Base-by-base conservation (phyloP, 2,888 invertebrate genomes). In the Drosophila tripunctata region DNA sequence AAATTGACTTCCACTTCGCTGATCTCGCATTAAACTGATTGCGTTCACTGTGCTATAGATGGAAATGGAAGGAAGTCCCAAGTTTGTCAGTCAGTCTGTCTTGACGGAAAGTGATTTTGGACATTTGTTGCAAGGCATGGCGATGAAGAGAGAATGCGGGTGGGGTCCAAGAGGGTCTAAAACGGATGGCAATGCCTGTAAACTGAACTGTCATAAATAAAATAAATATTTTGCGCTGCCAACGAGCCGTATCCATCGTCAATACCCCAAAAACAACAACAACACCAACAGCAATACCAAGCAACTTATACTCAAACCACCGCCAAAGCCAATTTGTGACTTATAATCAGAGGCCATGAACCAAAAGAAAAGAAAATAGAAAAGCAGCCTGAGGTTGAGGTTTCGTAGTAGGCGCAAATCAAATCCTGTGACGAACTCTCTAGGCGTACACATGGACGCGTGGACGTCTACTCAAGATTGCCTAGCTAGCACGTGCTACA, bases 131-230 rank as follows among this genome's bases (percentile, higher is more conserved):
- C 10, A 27, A 10, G 27, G 8, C 27, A 27, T 6, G 3, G 27
- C n/a, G n/a, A n/a, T n/a, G 33, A 2, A 8, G 10, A 5, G 8
- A 8, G 12, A 31, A 4, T 17, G 30, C 5, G 43, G 10, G 17
- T 12, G 19, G 27, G 36, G 10, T 33, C n/a, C 15, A 10, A 38
- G 3, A 27, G 2, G n/a, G 45, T 15, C 5, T 15, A 48, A 38
- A 38, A 10, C 27, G 40, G 40, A 48, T 40, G 48, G 33, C 27
- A 12, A 38, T 31, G 64, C 57, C 71, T 72, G 47, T 64, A 72
- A 72, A 56, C 71, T 54, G 74, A 65, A 60, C 68, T 72, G 69
- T 72, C 72, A 73, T 72, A 72, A 72, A 72, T 72, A 72, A 72
- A 73, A 65, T 68, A 72, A 73, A 72, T 72, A 72, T 72, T 68